Evolutionary conservation across 2,888 invertebrate species (phyloP).

Genomic region (Dioctria linearis): DNA sequence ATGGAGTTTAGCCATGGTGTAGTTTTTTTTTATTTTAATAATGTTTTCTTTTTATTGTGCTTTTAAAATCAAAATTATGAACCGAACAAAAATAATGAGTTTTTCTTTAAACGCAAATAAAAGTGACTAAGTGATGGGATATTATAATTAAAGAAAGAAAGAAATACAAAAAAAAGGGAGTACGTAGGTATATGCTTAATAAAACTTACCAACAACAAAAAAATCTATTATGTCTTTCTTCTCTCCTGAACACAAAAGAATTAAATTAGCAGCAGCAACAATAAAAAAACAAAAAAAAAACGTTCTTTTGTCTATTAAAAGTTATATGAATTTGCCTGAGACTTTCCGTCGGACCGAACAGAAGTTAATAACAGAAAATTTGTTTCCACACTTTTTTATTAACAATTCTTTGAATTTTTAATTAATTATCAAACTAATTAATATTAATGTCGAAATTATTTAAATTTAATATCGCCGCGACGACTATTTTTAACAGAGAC

Average conservation of each 20-base stretch:
- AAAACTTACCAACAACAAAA: conserved; percentile 13
- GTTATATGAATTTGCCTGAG: background rate
- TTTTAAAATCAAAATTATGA: too few relatives aligned
- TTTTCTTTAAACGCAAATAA: background rate
- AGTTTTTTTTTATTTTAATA: too few relatives aligned
- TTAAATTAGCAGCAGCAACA: conserved; percentile 22
- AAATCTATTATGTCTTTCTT: background rate
- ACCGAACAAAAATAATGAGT: background rate
- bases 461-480: conserved; percentile 16
- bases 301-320: conserved; percentile 1
- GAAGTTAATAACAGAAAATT: background rate
- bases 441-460: conserved; percentile 48
- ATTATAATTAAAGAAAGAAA: background rate
- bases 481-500: conserved; percentile 9
- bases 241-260: background rate
- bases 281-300: background rate
- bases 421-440: conserved; percentile 51
- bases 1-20: background rate
- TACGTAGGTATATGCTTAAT: too few relatives aligned
- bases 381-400: conserved; percentile 36
- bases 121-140: background rate
- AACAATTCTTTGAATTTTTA: conserved; percentile 6
- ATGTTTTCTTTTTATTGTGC: too few relatives aligned
- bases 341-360: conserved; percentile 31
- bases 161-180: background rate